Base-by-base conservation (phyloP, 2,797 vertebrate genomes). In the Sebastolobus alascanus region DNA sequence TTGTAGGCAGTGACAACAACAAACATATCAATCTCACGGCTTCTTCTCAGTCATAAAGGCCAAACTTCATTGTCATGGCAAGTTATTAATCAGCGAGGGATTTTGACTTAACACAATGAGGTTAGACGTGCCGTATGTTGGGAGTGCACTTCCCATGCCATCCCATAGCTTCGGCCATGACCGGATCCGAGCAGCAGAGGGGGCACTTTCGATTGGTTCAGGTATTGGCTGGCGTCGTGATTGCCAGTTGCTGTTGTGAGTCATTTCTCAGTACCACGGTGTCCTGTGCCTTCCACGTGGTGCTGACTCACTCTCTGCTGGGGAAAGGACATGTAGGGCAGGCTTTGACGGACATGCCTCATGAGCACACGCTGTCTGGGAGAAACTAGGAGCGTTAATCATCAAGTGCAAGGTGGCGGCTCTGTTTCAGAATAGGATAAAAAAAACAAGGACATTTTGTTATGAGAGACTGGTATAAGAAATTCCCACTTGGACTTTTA, bases 201-300 rank as follows among this genome's bases (percentile, higher is more conserved):
- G 91, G 1, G 89, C 86, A 4, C 50, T 54, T 64, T 35, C 10
- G 6, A 6, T 8, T 1, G 25, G 12, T 60, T 68, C 29, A 73
- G 20, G 50, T 43, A 2, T 12, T 27, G 67, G 13, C 61, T 38
- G 25, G 22, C 68, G 83, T 85, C 66, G 38, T 82, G 85, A 84
- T 79, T 18, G 68, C 43, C 56, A 60, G 73, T 63, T 37, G 55
- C 38, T 25, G 25, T 6, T 52, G 77, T 87, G 92, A 93, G 84
- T 94, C 92, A 94, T 84, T 86, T 78, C 82, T 85, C 80, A 55
- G 86, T 83, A 89, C 31, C 83, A 67, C 1, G 9, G 83, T 80
- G 92, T 92, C 89, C 90, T 88, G 84, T 79, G 86, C 65, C 18
- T 75, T 90, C 84, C 92, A 93, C 91, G 90, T 90, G 92, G 70